phyloP scores from a whole-genome alignment of 1,140 invertebrate genomes.

The Samia ricini region DNA sequence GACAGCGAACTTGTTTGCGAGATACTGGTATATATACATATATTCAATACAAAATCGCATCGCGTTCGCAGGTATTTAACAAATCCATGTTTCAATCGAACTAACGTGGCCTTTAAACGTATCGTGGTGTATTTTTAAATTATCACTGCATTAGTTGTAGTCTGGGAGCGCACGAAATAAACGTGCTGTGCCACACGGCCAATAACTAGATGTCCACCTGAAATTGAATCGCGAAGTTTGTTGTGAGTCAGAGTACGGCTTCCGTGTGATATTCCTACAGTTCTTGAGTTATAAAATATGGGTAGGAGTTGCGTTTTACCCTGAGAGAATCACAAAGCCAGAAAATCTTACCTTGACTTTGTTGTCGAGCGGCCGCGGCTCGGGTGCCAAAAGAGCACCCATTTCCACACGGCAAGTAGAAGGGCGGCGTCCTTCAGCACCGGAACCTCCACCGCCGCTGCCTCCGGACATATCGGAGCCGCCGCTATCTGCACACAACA shows the following conservation, averaged over 20 bases:
- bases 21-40: neutral
- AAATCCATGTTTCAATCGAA: slow-evolving; percentile 2
- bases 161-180: neutral
- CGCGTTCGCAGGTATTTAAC: slow-evolving; percentile 2
- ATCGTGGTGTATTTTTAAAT: slow-evolving; percentile 13
- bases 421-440: slow-evolving; percentile 46
- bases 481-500: slow-evolving; percentile 58
- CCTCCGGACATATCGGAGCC: slow-evolving; percentile 61
- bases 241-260: too few relatives aligned
- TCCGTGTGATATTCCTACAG: neutral
- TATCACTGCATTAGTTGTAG: slow-evolving; percentile 12
- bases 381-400: slow-evolving; percentile 69
- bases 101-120: slow-evolving; percentile 10
- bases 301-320: neutral
- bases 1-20: neutral
- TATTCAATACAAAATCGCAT: neutral
- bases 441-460: slow-evolving; percentile 40
- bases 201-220: neutral
- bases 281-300: neutral
- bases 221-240: too few relatives aligned
- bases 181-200: neutral
- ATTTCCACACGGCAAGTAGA: slow-evolving; percentile 73
- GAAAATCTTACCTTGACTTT: slow-evolving; percentile 66
- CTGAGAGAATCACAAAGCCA: neutral
- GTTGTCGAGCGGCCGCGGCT: slow-evolving; percentile 71